Base-by-base conservation (phyloP, 2,888 invertebrate genomes). In the Harpalus rubripes region DNA sequence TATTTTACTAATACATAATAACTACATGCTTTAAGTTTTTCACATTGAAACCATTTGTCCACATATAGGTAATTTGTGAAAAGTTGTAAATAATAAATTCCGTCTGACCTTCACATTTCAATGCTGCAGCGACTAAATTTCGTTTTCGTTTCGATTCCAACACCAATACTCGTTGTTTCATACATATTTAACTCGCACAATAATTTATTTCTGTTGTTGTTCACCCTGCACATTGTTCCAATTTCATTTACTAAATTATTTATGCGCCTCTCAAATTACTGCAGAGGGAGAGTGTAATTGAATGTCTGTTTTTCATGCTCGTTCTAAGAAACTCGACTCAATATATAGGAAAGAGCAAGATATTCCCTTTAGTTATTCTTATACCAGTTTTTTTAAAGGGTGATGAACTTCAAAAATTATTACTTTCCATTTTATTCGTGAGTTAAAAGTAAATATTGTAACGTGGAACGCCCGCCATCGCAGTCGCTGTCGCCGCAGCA, bases 241-340 rank as follows among this genome's bases (percentile, higher is more conserved):
- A 82, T 82, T 82, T 72, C 68, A 82, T 82, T 72, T 56, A 32
- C n/a, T 82, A 22, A 72, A 32, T 82, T 72, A 82, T 82, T 72
- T 58, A 82, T 52, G 6, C 56, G 10, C 8, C 52, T 82, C 56
- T 68, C 68, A 41, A 63, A 39, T 78, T 58, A 78, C 78, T 15
- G n/a, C n/a, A n/a, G 58, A 7, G 16, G 18, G 41, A 16, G 63
- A 12, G 39, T 7, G 15, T 32, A 44, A 44, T 44, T 39, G 44
- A 44, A 16, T 7, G 1, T 44, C 18, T 74, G 15, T 26, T 63
- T 16, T 61, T 61, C 16, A 18, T n/a, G 18, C 61, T 7, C 68
- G 0, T 68, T 68, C 68, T 68, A 7, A 39, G 68, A 68, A 59
- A 68, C 39, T 15, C 39, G 15, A 5, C 44, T 10, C 44, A 52